Conservation (phyloP, 2,113 vertebrate species). For the Tupaia chinensis region DNA sequence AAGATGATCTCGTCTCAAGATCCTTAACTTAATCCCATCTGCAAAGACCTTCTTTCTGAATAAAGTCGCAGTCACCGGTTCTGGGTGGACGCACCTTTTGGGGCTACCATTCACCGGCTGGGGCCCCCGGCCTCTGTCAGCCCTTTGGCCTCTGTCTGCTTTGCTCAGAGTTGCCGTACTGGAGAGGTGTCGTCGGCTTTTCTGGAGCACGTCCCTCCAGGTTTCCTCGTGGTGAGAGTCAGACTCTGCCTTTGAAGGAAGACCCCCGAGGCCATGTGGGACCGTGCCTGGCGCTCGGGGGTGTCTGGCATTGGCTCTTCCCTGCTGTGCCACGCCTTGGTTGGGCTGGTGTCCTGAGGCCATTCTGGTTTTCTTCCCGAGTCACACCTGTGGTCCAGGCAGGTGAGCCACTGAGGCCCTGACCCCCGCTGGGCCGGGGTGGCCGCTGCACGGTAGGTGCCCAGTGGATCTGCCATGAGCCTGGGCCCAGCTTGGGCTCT, state of each 20-base stretch:
- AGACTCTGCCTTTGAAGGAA: too few species aligned
- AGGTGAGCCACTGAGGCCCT: not conserved
- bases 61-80: not conserved
- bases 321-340: not conserved
- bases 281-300: fast-evolving
- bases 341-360: too few species aligned
- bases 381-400: not conserved
- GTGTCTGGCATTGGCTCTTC: fast-evolving
- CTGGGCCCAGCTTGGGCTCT: not conserved
- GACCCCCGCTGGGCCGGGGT: not conserved
- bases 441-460: not conserved
- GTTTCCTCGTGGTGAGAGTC: not conserved
- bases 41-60: not conserved
- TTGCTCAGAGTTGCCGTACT: not conserved
- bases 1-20: not conserved
- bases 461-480: not conserved
- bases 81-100: not conserved
- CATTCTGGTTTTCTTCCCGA: not conserved
- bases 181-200: not conserved
- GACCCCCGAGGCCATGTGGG: not conserved
- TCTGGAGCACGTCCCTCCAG: fast-evolving
- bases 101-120: not conserved
- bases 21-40: too few species aligned
- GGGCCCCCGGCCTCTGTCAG: not conserved
- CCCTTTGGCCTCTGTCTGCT: not conserved